Evolutionary conservation across 2,797 vertebrate genomes (phyloP), one percentile per base, ranked within the genome.

Genomic region (Myotis vivesi): DNA sequence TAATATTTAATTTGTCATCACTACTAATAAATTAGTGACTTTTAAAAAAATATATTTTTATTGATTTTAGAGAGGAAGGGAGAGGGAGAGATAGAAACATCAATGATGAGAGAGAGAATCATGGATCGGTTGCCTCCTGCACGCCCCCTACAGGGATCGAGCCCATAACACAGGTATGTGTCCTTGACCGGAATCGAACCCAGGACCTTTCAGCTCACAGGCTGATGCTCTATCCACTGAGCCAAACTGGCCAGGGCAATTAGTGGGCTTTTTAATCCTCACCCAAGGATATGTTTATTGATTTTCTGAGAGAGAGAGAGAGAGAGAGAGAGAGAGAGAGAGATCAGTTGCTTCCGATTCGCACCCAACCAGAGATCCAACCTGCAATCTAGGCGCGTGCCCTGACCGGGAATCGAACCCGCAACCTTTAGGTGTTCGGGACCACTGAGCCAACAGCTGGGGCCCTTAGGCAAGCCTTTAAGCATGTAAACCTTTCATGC

Each of bases 1-100:
- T 64, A 38, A 44, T 71, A n/a, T 17, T 81, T 71, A 49, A 72
- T 85, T 92, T 87, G 87, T 53, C 87, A 62, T 51, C 69, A 64
- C 55, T 13, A 6, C 36, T 44, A 91, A 68, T 80, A 75, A 68
- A 19, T 72, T 11, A 66, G 28, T 51, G 62, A 94, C 22, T 96
- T 41, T 62, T 62, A 6, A 30, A 62, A 62, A 30, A 15, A 62
- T 28, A 15, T 10, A 28, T 62, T 62, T 30, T 30, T 62, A 30
- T 62, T 62, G 16, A 30, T 30, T 30, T 62, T 13, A 62, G 12
- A 30, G 59, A 62, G 28, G 59, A 62, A 30, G 28, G 59, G 64
- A 66, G n/a, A 66, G n/a, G 4, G 64, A 8, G 62, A 8, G 64
- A 66, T 33, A n/a, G 30, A 66, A 66, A 66, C 64, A 66, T 66